Percentiles rank a stretch among this genome's conserved stretches.
These are phyloP conservation scores for Periophthalmodon schlosseri DNA, from an alignment of 2,113 vertebrate genomes.

Conservation along the genomic window DNA sequence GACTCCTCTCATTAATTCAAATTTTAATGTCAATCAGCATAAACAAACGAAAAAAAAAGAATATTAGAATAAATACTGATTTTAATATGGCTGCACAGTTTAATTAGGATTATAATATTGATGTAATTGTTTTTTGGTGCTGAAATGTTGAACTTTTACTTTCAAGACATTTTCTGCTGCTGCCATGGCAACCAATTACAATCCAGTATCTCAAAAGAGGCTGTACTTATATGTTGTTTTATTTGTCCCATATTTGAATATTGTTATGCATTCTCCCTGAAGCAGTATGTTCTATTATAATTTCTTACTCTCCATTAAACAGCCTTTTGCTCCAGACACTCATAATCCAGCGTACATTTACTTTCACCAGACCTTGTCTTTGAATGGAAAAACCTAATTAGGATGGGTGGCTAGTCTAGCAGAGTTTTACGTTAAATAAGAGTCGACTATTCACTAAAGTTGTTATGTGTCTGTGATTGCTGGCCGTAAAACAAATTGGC, in stretches of 20 bases:
- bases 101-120: too few species aligned
- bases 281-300: neutral
- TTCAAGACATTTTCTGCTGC: neutral
- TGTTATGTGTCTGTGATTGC: slow-evolving; percentile 14
- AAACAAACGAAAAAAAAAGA: too few species aligned
- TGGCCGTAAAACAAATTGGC: slow-evolving; percentile 26
- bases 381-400: neutral
- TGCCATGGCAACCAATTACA: neutral
- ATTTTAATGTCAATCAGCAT: too few species aligned
- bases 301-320: neutral
- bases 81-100: too few species aligned
- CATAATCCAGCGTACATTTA: neutral
- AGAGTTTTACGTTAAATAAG: neutral
- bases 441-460: slow-evolving; percentile 3
- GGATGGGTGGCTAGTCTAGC: neutral
- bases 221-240: neutral
- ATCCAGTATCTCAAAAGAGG: neutral
- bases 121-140: too few species aligned
- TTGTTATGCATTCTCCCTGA: neutral
- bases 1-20: too few species aligned
- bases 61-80: too few species aligned
- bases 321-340: neutral
- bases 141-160: too few species aligned
- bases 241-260: neutral
- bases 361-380: neutral